phyloP scores from a whole-genome alignment of 2,888 invertebrate genomes.

The Chironomus riparius region DNA sequence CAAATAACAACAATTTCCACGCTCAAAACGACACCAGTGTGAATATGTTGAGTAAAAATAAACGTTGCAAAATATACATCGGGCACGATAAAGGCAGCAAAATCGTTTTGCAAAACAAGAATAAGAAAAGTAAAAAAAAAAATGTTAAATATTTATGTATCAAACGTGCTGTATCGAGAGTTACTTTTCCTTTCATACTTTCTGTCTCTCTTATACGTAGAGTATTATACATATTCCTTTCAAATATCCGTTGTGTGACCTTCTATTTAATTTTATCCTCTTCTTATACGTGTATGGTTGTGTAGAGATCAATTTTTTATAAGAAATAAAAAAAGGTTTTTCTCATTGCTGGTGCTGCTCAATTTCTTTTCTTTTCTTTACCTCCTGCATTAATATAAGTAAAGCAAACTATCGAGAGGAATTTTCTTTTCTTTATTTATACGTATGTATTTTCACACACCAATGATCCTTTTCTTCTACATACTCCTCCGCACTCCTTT shows the following conservation, averaged over 20 bases:
- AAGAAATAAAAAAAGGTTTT: slow-evolving; percentile 15
- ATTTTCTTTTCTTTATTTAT: background rate
- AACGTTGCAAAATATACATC: slow-evolving; percentile 18
- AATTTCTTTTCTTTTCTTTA: background rate
- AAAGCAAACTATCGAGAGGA: background rate
- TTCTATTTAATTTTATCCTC: slow-evolving; percentile 25
- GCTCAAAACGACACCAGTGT: no score
- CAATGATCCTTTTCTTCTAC: background rate
- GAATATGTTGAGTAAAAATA: slow-evolving; percentile 7
- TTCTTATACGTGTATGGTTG: slow-evolving; percentile 5
- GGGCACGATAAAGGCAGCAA: slow-evolving; percentile 17
- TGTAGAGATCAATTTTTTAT: slow-evolving; percentile 23
- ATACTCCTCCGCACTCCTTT: background rate
- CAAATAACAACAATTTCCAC: no score
- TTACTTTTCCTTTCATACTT: background rate
- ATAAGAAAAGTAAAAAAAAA: background rate
- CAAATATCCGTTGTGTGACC: slow-evolving; percentile 23
- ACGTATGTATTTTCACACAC: background rate
- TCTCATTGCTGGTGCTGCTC: background rate
- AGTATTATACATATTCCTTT: background rate
- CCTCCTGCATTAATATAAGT: background rate
- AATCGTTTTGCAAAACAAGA: no score
- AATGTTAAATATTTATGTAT: slow-evolving; percentile 24
- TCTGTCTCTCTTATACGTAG: background rate
- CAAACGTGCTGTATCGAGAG: slow-evolving; percentile 23